Percentiles rank a stretch among this genome's conserved stretches.
Evolutionary conservation across 2,888 invertebrate genomes (phyloP).

Genomic region (Noctua fimbriata): DNA sequence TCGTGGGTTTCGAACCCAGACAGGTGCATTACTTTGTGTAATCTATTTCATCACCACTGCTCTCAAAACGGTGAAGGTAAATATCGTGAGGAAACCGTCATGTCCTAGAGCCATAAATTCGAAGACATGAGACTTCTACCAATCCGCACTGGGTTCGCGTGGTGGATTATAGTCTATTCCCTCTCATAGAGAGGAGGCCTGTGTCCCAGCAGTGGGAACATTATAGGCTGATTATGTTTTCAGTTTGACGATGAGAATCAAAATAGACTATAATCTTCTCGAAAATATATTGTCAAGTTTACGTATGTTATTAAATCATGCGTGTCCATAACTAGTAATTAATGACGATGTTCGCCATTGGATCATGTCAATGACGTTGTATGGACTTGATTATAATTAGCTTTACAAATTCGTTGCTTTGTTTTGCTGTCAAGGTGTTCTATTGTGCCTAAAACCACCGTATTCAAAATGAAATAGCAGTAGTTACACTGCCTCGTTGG

Average conservation of each 20-base stretch:
- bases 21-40: too few species aligned
- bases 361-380: slow-evolving; percentile 12
- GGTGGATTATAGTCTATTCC: too few species aligned
- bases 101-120: too few species aligned
- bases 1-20: too few species aligned
- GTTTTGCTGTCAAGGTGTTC: background rate
- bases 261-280: background rate
- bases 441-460: background rate
- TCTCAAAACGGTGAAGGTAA: too few species aligned
- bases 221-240: background rate
- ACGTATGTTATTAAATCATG: slow-evolving; percentile 36
- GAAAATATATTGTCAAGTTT: slow-evolving; percentile 18
- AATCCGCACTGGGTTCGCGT: too few species aligned
- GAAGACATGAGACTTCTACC: too few species aligned
- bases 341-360: slow-evolving; percentile 10
- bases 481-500: too few species aligned
- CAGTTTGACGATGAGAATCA: background rate
- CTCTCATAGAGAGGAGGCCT: too few species aligned
- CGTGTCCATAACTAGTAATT: slow-evolving; percentile 39
- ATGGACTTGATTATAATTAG: slow-evolving; percentile 18
- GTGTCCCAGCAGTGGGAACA: too few species aligned
- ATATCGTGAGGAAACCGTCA: too few species aligned
- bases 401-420: slow-evolving; percentile 19
- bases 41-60: too few species aligned
- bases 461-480: background rate